Conservation (phyloP, 2,888 invertebrate genomes). For the Epirrhoe tristata region DNA sequence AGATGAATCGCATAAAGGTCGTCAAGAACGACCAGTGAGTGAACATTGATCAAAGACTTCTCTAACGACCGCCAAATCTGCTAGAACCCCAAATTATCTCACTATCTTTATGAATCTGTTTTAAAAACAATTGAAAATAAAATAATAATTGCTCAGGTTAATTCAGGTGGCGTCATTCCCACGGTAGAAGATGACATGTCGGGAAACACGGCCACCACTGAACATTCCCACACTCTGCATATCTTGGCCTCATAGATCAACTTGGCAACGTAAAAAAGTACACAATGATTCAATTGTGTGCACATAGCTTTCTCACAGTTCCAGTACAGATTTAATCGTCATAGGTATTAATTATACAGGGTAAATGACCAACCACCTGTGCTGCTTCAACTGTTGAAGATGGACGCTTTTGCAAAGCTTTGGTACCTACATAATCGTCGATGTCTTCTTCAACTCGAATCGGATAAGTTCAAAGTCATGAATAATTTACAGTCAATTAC, state of each 20-base stretch:
- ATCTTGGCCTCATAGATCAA: conserved; percentile 83
- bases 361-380: conserved; percentile 79
- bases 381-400: conserved; percentile 52
- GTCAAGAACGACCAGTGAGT: not conserved
- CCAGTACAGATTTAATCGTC: conserved; percentile 75
- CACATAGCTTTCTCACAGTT: conserved; percentile 82
- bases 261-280: conserved; percentile 78
- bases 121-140: conserved; percentile 61
- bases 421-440: not conserved
- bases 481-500: not conserved
- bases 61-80: conserved; percentile 31
- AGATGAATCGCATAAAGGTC: not conserved
- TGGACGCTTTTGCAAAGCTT: conserved; percentile 17
- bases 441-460: not conserved
- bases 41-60: conserved; percentile 14
- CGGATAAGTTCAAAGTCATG: not conserved
- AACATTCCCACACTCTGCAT: conserved; percentile 83
- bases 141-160: conserved; percentile 59
- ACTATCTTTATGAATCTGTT: conserved; percentile 42
- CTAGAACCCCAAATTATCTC: conserved; percentile 38
- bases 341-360: conserved; percentile 75
- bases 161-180: conserved; percentile 66
- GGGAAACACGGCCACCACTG: conserved; percentile 70
- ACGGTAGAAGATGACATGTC: conserved; percentile 80
- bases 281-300: conserved; percentile 84